Percentiles rank a stretch among this genome's conserved stretches.
These are phyloP conservation scores for Ceramica pisi DNA, from an alignment of 2,888 invertebrate genomes.

Conservation along the genomic window DNA sequence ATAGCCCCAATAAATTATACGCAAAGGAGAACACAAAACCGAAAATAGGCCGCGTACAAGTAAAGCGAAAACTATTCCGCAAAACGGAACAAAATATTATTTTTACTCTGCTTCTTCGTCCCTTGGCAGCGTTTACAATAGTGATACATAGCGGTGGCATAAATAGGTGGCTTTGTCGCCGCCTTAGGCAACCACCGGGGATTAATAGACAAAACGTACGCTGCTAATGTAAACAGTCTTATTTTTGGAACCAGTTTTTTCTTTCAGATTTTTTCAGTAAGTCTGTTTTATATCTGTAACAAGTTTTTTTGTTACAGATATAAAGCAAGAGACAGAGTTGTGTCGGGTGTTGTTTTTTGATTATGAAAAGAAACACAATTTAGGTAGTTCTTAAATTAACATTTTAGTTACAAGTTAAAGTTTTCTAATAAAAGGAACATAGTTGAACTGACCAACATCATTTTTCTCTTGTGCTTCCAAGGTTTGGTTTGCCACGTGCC, in stretches of 20 bases:
- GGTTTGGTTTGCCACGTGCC: background rate
- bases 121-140: slow-evolving; percentile 62
- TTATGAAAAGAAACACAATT: no score
- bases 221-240: no score
- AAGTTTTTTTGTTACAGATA: no score
- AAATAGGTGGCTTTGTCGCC: slow-evolving; percentile 34
- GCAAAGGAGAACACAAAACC: slow-evolving; percentile 11
- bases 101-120: slow-evolving; percentile 47
- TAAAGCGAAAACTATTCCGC: slow-evolving; percentile 41
- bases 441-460: background rate
- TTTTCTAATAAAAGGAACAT: background rate
- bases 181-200: slow-evolving; percentile 59
- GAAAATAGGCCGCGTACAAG: slow-evolving; percentile 14
- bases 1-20: slow-evolving; percentile 36
- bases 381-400: background rate
- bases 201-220: slow-evolving; percentile 54
- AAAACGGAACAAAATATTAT: slow-evolving; percentile 41
- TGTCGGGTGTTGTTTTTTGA: no score
- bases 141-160: slow-evolving; percentile 40
- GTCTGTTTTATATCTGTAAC: no score
- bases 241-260: no score
- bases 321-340: no score
- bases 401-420: background rate
- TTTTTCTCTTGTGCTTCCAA: background rate
- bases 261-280: no score